These are phyloP conservation scores for Gari tellinella DNA, from an alignment of 2,888 invertebrate species.

Conservation along the genomic window DNA sequence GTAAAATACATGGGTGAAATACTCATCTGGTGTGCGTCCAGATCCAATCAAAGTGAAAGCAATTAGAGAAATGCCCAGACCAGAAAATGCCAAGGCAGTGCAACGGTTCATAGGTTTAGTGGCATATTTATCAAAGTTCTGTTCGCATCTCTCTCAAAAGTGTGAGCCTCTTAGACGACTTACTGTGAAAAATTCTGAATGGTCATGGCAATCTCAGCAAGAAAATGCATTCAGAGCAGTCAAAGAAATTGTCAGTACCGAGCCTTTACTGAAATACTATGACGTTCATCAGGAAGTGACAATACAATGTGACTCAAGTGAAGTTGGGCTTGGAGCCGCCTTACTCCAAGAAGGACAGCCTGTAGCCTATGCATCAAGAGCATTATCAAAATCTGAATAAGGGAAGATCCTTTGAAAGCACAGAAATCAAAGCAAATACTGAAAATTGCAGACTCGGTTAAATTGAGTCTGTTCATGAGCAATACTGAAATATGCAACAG, in stretches of 20 bases:
- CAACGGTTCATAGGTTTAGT: constrained; percentile 51
- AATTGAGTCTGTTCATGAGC: too few species aligned
- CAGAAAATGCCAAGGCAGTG: constrained; percentile 36
- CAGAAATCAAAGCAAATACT: too few species aligned
- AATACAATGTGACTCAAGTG: constrained; percentile 44
- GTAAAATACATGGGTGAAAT: constrained; percentile 55
- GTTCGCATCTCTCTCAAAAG: constrained; percentile 51
- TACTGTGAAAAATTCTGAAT: constrained; percentile 39
- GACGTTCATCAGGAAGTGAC: constrained; percentile 41
- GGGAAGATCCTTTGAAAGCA: too few species aligned
- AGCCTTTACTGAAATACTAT: constrained; percentile 39
- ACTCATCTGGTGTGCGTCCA: constrained; percentile 32
- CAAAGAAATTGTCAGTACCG: constrained; percentile 32
- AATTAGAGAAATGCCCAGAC: constrained; percentile 49
- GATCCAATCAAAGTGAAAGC: constrained; percentile 53
- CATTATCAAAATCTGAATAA: constrained; percentile 36
- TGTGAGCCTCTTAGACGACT: constrained; percentile 54
- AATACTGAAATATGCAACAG: too few species aligned
- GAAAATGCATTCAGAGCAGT: too few species aligned
- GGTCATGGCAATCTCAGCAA: constrained; percentile 36
- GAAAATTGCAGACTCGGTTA: too few species aligned
- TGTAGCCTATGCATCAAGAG: constrained; percentile 50
- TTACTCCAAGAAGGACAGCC: constrained; percentile 59
- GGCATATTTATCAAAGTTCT: constrained; percentile 55
- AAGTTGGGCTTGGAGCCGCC: constrained; percentile 43